A percentile compares a stretch with the other conserved stretches of the same genome.
phyloP scores from a whole-genome alignment of 2,797 vertebrate genomes.

The Lepilemur septentrionalis region DNA sequence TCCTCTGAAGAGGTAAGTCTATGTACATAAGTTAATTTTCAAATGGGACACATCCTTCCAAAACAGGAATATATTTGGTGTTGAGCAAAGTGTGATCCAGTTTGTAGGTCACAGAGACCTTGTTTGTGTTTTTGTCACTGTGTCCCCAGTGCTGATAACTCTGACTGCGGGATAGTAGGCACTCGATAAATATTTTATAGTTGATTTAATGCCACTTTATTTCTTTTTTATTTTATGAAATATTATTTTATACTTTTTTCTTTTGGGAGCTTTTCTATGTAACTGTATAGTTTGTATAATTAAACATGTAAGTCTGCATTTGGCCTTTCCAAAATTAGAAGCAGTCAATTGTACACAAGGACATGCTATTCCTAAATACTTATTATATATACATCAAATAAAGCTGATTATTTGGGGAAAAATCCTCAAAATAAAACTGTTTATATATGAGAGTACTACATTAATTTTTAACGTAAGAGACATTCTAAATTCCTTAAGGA shows the following conservation, averaged over 20 bases:
- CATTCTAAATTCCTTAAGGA: neutral
- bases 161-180: neutral
- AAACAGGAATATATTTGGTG: neutral
- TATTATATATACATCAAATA: neutral
- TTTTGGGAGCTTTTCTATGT: neutral
- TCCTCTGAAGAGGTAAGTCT: neutral
- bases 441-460: neutral
- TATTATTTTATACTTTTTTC: neutral
- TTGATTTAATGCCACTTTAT: neutral
- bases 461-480: neutral
- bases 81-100: neutral
- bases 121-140: neutral
- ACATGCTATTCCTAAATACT: neutral
- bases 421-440: neutral
- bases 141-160: too few species aligned
- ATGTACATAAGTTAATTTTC: neutral
- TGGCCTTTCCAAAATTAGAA: neutral
- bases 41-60: neutral
- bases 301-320: neutral
- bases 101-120: neutral
- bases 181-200: neutral
- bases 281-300: neutral
- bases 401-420: neutral
- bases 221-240: neutral
- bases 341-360: neutral